A percentile compares a stretch with the other conserved stretches of the same genome.
Conservation (phyloP, 2,797 vertebrate species). For the Bucorvus abyssinicus region DNA sequence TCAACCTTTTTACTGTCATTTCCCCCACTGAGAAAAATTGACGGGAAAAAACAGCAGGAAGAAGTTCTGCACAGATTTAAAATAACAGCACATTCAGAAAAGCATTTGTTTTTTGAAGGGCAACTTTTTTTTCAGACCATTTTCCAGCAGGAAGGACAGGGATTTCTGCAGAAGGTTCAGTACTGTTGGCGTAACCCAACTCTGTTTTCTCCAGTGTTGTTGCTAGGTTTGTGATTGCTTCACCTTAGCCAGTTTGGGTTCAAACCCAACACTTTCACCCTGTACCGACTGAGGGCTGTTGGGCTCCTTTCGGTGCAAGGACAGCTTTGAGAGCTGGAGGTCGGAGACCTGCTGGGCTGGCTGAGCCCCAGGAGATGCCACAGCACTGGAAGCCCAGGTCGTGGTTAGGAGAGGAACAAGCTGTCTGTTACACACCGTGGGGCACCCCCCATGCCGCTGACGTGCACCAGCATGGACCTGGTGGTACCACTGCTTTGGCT, state of each 20-base stretch:
- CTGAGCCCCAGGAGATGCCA: not conserved
- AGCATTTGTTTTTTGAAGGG: not conserved
- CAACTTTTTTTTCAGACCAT: not conserved
- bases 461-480: rapidly evolving
- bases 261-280: not conserved
- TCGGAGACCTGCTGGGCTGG: not conserved
- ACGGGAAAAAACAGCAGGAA: not conserved
- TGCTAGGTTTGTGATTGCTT: not conserved
- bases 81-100: not conserved
- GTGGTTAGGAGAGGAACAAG: not conserved
- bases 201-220: not conserved
- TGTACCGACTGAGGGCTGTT: rapidly evolving
- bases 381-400: not conserved
- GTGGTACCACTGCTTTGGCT: not conserved
- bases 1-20: not conserved
- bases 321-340: not conserved
- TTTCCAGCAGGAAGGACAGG: not conserved
- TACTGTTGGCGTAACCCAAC: not conserved
- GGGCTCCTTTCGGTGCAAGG: not conserved
- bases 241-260: not conserved
- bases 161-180: not conserved
- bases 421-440: not conserved
- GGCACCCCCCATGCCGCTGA: rapidly evolving
- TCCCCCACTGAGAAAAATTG: not conserved
- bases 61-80: not conserved